phyloP scores from a whole-genome alignment of 2,888 invertebrate genomes.

The Antitype chi region DNA sequence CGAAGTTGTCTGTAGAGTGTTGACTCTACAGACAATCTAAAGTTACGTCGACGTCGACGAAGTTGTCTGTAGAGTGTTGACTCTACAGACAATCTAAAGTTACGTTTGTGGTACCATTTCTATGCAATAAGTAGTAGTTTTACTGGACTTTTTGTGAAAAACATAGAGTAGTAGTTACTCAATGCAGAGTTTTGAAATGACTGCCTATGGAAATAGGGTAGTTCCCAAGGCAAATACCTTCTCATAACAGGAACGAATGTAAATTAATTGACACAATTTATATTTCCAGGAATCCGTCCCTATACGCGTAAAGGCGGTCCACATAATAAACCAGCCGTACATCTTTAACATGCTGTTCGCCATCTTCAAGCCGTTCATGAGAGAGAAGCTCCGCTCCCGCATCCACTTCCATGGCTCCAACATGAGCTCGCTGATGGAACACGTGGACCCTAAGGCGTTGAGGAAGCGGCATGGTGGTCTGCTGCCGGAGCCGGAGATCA shows the following conservation, averaged over 20 bases:
- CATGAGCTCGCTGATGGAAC: slow-evolving; percentile 90
- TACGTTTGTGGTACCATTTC: background rate
- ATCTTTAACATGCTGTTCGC: slow-evolving; percentile 96
- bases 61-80: too few species aligned
- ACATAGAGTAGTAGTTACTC: background rate
- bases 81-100: background rate
- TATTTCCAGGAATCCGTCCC: slow-evolving; percentile 94
- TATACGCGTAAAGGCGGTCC: slow-evolving; percentile 95
- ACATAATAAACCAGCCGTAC: slow-evolving; percentile 96
- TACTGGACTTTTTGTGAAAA: background rate
- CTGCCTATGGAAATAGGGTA: background rate
- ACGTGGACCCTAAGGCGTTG: slow-evolving; percentile 91
- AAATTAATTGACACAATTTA: background rate
- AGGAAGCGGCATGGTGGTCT: slow-evolving; percentile 93
- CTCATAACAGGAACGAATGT: background rate
- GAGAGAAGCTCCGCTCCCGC: slow-evolving; percentile 95
- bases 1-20: too few species aligned
- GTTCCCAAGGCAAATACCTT: background rate
- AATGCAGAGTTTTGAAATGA: background rate
- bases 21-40: too few species aligned
- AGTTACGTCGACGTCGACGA: too few species aligned
- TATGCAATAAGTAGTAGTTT: background rate
- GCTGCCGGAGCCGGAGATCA: slow-evolving; percentile 91
- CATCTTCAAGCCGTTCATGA: slow-evolving; percentile 96
- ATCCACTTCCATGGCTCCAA: slow-evolving; percentile 94